Evolutionary conservation across 2,113 vertebrate species (phyloP).

Genomic region (Gadus macrocephalus): DNA sequence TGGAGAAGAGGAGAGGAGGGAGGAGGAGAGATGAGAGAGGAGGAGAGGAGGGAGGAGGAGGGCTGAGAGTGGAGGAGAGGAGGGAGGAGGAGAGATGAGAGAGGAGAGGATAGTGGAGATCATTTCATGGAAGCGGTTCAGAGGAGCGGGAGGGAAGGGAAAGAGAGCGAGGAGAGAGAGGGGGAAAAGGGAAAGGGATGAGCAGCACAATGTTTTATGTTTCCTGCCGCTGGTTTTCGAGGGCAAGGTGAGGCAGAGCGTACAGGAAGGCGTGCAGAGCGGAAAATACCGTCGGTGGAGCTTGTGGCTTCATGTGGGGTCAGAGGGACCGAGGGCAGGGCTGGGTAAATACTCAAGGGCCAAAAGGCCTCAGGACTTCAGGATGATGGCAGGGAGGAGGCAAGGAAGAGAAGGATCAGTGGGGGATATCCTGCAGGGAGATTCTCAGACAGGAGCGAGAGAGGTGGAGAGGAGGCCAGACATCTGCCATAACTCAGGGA

Average conservation of each 20-base stretch:
- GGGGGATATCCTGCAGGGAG: slow-evolving; percentile 1
- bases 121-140: too few species aligned
- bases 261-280: slow-evolving; percentile 25
- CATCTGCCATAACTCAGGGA: slow-evolving; percentile 2
- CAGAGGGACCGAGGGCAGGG: not conserved
- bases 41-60: slow-evolving; percentile 25
- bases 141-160: slow-evolving; percentile 11
- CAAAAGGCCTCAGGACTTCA: slow-evolving; percentile 26
- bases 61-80: slow-evolving; percentile 23
- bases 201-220: too few species aligned
- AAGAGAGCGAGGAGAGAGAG: slow-evolving; percentile 35
- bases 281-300: not conserved
- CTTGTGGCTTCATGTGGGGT: too few species aligned
- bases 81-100: slow-evolving; percentile 21
- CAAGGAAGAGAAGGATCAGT: not conserved
- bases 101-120: slow-evolving; percentile 11
- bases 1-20: slow-evolving; percentile 31
- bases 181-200: slow-evolving; percentile 30
- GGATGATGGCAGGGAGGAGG: slow-evolving; percentile 4
- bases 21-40: slow-evolving; percentile 12
- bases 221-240: too few species aligned
- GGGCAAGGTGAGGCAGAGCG: slow-evolving; percentile 19
- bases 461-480: not conserved
- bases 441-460: not conserved
- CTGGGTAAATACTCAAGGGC: slow-evolving; percentile 26